Conservation (phyloP, 2,888 invertebrate genomes). For the Gandaritis pyraliata region DNA sequence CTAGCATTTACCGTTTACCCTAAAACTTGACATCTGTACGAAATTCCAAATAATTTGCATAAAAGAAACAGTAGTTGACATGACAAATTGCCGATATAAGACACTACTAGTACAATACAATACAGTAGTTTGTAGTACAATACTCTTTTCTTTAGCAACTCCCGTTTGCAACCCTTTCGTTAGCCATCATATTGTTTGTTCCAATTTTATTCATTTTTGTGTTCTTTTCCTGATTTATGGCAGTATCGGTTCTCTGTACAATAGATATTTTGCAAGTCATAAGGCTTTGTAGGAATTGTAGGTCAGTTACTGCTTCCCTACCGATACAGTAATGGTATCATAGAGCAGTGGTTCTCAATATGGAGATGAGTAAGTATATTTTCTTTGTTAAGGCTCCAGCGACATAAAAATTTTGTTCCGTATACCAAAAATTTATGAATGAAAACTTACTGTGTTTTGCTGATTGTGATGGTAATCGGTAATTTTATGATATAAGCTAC, state of each 20-base stretch:
- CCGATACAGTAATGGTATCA: conserved; percentile 56
- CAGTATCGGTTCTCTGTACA: conserved; percentile 60
- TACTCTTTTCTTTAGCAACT: conserved; percentile 59
- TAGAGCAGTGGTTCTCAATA: conserved; percentile 57
- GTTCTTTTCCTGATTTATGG: conserved; percentile 66
- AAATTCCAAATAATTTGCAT: conserved; percentile 35
- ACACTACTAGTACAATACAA: conserved; percentile 55
- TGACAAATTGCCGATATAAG: conserved; percentile 53
- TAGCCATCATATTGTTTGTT: conserved; percentile 73
- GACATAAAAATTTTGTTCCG: too few relatives aligned
- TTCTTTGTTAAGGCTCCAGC: too few relatives aligned
- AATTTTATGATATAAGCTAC: too few relatives aligned
- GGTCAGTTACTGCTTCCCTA: conserved; percentile 68
- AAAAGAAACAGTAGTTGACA: conserved; percentile 41
- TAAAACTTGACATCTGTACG: conserved; percentile 27
- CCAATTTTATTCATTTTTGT: conserved; percentile 59
- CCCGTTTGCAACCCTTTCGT: conserved; percentile 62
- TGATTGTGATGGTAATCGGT: too few relatives aligned
- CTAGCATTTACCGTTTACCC: conserved; percentile 28
- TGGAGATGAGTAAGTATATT: conserved; percentile 8
- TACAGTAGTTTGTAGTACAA: background rate
- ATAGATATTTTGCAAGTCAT: conserved; percentile 75
- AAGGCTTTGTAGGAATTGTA: conserved; percentile 75
- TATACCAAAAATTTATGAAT: too few relatives aligned
- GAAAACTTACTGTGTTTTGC: too few relatives aligned